Base-by-base conservation (phyloP, 2,888 invertebrate genomes). In the Aricia artaxerxes region DNA sequence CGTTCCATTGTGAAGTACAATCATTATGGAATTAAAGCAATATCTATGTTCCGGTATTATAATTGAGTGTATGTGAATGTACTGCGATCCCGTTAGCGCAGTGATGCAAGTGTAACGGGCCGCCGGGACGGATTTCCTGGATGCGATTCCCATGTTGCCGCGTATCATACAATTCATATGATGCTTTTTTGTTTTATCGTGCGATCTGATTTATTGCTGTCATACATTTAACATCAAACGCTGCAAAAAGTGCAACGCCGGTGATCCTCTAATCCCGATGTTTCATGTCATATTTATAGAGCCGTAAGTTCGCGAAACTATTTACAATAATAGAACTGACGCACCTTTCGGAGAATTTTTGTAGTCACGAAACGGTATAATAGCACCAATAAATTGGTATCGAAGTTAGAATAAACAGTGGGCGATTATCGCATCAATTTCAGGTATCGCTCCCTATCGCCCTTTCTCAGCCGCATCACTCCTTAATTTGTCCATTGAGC, bases 1-100 rank as follows among this genome's bases (percentile, higher is more conserved):
- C 79, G 80, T 83, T 80, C 80, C 80, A 83, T 83, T 83, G 82
- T 80, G 84, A 79, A 85, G 85, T 85, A 89, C 91, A 92, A 91
- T 91, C 87, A 89, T 91, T 89, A 87, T 87, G 85, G 88, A 90
- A 91, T 93, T 92, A 89, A 90, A 91, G 89, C 88, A 91, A 92
- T 91, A 88, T 89, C 86, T 86, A 87, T 88, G 88, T 91, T 92
- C 91, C 92, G 91, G 89, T 89, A 88, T 88, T 90, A 89, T 88
- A 88, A 87, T 87, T 87, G 86, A 86, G 82, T 82, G 83, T 85
- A 84, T 85, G 85, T 84, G 84, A 84, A 84, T 84, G 84, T 84
- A 84, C 83, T 81, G 82, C 81, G 85, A 81, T 88, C 83, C 92
- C 90, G 92, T 91, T 92, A 89, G 80, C 83, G 84, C 86, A 85